Evolutionary conservation across 2,888 invertebrate genomes (phyloP), one percentile per base, ranked within the genome.

Genomic region (Cryptophagus acutangulus): DNA sequence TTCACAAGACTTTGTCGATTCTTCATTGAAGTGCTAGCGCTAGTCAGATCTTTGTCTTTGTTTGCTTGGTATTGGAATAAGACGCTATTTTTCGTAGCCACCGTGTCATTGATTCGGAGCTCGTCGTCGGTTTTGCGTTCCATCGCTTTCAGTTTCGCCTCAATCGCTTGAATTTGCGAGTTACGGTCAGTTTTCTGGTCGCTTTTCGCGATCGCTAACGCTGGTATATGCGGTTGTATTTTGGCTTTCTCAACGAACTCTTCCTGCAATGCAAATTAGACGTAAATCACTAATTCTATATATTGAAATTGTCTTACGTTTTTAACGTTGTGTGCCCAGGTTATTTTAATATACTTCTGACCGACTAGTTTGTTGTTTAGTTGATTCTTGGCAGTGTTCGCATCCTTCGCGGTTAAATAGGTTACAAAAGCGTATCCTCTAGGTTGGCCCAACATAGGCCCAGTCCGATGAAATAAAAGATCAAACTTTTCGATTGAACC

Each of bases 401-500:
- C 90, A 53, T 87, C 82, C 37, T 76, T 74, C 37, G 74, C 71
- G 54, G 71, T 61, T 1, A 41, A 76, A 65, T 85, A 94, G 0
- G 92, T 92, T 37, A 92, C 89, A 70, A 95, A 95, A 13, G 93
- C 93, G 65, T 93, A 95, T 13, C 95, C 94, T 45, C 92, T 76
- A 1, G 94, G 90, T 66, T 88, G 88, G 36, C 93, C 93, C 53
- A 82, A 79, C 54, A 86, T 79, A 25, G 92, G 90, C 53, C 94
- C 94, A 52, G 84, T 82, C 54, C 91, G 90, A 71, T 94, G 92
- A 69, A 92, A 93, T 54, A 95, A 79, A 73, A 93, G 85, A 74
- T 95, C 94, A 74, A 94, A 93, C 81, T 93, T 92, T 75, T 90
- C 88, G 65, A 94, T 87, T 66, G 79, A 76, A 69, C 94, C 94